Evolutionary conservation across 1,140 invertebrate genomes (phyloP).

Genomic region (Psix sp.): DNA sequence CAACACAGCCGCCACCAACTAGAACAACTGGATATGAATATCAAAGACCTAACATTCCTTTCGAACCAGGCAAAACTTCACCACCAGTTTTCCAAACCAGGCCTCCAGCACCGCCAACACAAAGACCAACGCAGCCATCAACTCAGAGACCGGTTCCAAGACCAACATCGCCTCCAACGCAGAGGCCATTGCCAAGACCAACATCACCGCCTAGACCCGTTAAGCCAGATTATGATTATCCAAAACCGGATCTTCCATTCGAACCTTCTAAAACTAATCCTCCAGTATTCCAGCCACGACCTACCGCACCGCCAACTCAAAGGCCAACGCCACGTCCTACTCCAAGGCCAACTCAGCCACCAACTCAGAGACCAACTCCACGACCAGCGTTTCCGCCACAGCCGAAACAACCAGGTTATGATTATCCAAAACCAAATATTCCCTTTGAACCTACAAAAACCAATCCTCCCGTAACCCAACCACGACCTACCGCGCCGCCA

Average conservation of each 20-base stretch:
- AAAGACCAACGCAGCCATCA: background rate
- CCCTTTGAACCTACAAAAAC: background rate
- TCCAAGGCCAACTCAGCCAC: conserved; percentile 6
- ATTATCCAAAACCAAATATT: background rate
- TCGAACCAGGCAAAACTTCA: background rate
- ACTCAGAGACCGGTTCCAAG: conserved; percentile 4
- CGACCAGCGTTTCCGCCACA: conserved; percentile 1
- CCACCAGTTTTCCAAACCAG: conserved; percentile 7
- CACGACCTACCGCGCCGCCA: background rate
- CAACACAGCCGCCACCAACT: background rate
- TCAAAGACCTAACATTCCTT: conserved; percentile 8
- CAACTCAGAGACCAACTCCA: conserved; percentile 1
- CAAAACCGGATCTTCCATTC: conserved; percentile 22
- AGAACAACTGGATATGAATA: background rate
- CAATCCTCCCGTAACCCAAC: background rate
- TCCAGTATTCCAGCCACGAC: conserved; percentile 23
- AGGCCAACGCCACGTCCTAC: conserved; percentile 9
- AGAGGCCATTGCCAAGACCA: conserved; percentile 12
- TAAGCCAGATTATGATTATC: conserved; percentile 41
- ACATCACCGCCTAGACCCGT: conserved; percentile 14
- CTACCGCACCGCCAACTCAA: conserved; percentile 9
- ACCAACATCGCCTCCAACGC: background rate
- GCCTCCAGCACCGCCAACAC: background rate
- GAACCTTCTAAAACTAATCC: conserved; percentile 31
- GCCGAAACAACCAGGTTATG: background rate